phyloP scores from a whole-genome alignment of 2,113 vertebrate species.

The Beaufortia kweichowensis region DNA sequence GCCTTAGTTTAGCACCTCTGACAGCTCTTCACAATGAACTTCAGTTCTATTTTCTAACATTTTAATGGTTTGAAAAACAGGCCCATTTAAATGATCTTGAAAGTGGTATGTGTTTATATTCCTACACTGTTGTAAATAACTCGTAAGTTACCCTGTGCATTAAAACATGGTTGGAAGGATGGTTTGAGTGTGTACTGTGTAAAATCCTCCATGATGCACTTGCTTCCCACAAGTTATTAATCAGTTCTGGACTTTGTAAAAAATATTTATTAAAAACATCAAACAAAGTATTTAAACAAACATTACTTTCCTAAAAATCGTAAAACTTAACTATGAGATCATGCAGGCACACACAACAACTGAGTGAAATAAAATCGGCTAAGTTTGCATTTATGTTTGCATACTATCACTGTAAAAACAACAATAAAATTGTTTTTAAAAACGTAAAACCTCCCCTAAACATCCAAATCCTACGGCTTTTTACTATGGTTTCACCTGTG shows the following conservation, averaged over 20 bases:
- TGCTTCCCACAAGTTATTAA: no score
- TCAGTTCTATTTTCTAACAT: background rate
- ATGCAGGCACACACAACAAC: background rate
- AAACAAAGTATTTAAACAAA: background rate
- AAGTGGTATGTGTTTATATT: no score
- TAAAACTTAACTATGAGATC: background rate
- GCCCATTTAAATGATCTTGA: background rate
- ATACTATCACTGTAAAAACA: background rate
- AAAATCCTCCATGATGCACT: no score
- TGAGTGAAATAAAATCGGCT: background rate
- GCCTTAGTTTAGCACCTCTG: no score
- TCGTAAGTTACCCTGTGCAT: no score
- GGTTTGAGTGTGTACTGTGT: no score
- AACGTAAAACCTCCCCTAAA: background rate
- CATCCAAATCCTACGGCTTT: background rate
- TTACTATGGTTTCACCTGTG: slow-evolving; percentile 17
- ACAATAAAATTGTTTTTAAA: slow-evolving; percentile 12
- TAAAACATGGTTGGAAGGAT: no score
- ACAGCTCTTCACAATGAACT: no score
- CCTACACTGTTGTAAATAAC: no score
- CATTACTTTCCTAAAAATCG: background rate
- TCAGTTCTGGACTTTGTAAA: no score
- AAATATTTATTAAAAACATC: background rate
- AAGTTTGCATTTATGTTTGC: background rate
- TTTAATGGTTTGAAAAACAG: background rate